A percentile compares a stretch with the other conserved stretches of the same genome.
phyloP scores from a whole-genome alignment of 2,888 invertebrate genomes.

The Trissolcus brochymenae region DNA sequence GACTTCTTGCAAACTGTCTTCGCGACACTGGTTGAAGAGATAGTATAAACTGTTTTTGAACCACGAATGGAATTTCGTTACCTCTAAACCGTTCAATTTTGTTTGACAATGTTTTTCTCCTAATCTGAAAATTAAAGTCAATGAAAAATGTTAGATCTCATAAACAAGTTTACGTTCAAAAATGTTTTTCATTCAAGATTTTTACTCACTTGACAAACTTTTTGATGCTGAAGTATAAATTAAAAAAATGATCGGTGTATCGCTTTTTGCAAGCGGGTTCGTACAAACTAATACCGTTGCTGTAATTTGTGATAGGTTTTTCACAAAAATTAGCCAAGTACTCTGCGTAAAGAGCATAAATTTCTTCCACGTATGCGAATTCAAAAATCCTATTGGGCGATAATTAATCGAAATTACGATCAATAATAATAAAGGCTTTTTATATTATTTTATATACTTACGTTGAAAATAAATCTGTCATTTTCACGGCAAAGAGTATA shows the following conservation, averaged over 20 bases:
- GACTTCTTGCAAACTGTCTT: conserved; percentile 17
- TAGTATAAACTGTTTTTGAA: conserved; percentile 5
- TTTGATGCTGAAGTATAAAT: conserved; percentile 19
- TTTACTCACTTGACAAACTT: conserved; percentile 16
- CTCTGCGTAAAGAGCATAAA: conserved; percentile 16
- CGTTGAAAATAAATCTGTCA: conserved; percentile 8
- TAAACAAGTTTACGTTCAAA: too few species aligned
- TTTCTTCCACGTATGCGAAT: not conserved
- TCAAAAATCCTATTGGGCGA: conserved; percentile 10
- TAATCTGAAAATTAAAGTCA: conserved; percentile 7
- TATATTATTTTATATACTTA: conserved; percentile 1
- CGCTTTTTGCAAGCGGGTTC: not conserved
- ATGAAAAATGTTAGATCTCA: too few species aligned
- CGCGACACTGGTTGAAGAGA: conserved; percentile 10
- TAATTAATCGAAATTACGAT: not conserved
- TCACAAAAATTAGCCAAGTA: not conserved
- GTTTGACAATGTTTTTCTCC: conserved; percentile 8
- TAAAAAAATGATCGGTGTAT: conserved; percentile 3
- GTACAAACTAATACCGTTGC: conserved; percentile 1
- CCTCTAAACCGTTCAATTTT: conserved; percentile 6
- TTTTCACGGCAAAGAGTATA: conserved; percentile 5
- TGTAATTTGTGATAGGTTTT: not conserved
- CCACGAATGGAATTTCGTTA: conserved; percentile 17
- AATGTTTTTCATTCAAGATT: not conserved
- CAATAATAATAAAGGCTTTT: not conserved